phyloP scores from a whole-genome alignment of 2,888 invertebrate species.

The Chrysodeixis includens region DNA sequence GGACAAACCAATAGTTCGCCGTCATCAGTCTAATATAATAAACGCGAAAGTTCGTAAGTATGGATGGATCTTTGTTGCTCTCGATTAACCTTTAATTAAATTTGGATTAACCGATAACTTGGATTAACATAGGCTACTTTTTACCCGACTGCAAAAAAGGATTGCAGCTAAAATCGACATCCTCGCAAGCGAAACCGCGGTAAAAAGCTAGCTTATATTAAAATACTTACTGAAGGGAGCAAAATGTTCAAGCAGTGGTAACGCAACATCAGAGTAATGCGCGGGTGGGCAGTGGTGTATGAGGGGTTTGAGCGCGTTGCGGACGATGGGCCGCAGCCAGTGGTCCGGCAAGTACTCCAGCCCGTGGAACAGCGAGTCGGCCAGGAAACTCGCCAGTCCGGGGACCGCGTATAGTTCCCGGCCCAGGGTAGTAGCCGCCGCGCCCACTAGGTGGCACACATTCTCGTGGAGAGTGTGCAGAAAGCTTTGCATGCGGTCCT shows the following conservation, averaged over 20 bases:
- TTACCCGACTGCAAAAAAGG: too few species aligned
- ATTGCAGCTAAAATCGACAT: too few species aligned
- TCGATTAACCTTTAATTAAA: too few species aligned
- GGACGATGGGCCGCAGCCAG: conserved; percentile 94
- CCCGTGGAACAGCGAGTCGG: conserved; percentile 92
- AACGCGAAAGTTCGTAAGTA: too few species aligned
- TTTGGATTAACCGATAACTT: too few species aligned
- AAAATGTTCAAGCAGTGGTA: conserved; percentile 94
- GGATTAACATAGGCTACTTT: too few species aligned
- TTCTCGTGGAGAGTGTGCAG: conserved; percentile 93
- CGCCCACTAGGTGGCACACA: conserved; percentile 89
- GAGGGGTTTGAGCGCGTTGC: conserved; percentile 95
- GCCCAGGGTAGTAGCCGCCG: conserved; percentile 94
- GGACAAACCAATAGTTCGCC: too few species aligned
- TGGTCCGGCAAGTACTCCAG: conserved; percentile 94
- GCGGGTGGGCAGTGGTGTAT: conserved; percentile 95
- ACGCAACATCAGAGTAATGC: conserved; percentile 92
- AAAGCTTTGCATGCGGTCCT: conserved; percentile 95
- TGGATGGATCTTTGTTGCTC: too few species aligned
- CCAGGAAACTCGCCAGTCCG: conserved; percentile 93
- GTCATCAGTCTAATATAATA: too few species aligned
- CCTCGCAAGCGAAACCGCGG: too few species aligned
- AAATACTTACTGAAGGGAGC: conserved; percentile 93
- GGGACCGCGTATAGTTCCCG: conserved; percentile 95
- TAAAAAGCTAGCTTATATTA: too few species aligned